Evolutionary conservation across 2,113 vertebrate species (phyloP).

Genomic region (Holacanthus passer): DNA sequence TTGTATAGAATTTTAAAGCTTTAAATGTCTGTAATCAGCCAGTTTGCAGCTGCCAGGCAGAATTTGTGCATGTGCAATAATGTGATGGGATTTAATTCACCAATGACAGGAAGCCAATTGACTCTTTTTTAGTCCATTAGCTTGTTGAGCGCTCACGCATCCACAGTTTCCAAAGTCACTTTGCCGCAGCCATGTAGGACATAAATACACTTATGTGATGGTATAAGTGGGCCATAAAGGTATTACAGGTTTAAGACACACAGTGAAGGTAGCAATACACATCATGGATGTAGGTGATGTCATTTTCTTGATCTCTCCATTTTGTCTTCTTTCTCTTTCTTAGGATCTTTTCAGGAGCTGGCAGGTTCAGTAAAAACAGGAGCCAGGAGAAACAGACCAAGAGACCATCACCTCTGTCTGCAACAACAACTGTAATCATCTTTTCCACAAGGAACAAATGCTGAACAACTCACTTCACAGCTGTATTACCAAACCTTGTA

Average conservation of each 20-base stretch:
- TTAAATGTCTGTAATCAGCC: too few relatives aligned
- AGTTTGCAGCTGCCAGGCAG: too few relatives aligned
- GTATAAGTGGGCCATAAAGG: background rate
- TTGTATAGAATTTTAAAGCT: too few relatives aligned
- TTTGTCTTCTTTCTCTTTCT: background rate
- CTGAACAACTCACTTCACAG: conserved; percentile 32
- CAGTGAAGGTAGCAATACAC: background rate
- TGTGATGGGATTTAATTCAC: background rate
- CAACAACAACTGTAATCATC: conserved; percentile 20
- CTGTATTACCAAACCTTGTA: conserved; percentile 32
- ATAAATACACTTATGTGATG: background rate
- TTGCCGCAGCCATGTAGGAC: background rate
- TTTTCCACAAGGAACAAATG: conserved; percentile 32
- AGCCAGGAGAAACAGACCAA: conserved; percentile 40
- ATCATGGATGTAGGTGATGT: too few relatives aligned
- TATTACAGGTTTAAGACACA: background rate
- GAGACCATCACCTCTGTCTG: conserved; percentile 47
- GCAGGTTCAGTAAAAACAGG: conserved; percentile 27
- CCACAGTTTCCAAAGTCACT: background rate
- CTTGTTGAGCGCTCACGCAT: too few relatives aligned
- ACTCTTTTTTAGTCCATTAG: background rate
- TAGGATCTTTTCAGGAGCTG: conserved; percentile 24
- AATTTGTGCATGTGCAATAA: too few relatives aligned
- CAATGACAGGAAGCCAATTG: background rate
- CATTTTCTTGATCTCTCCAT: too few relatives aligned